These are phyloP conservation scores for Platorchestia sp. DNA, from an alignment of 1,140 invertebrate species.

Conservation along the genomic window DNA sequence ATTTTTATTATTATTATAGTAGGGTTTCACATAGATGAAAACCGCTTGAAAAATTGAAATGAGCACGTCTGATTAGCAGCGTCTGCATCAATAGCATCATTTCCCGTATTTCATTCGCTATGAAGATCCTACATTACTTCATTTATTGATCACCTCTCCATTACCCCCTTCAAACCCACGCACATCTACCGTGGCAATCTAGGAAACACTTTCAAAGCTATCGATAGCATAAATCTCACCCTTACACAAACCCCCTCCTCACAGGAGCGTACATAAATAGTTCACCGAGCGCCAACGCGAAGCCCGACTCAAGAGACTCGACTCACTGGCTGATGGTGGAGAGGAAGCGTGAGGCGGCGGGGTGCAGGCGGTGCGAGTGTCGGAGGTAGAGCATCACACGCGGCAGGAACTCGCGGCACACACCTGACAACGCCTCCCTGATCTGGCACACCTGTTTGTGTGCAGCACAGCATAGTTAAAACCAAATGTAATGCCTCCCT, in stretches of 20 bases:
- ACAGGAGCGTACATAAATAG: neutral
- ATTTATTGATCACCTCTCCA: no score
- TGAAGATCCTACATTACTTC: no score
- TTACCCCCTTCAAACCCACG: neutral
- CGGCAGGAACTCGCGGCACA: constrained; percentile 25
- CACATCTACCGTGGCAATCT: neutral
- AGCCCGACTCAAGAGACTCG: neutral
- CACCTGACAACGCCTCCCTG: neutral
- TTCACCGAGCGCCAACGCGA: neutral
- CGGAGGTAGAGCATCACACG: constrained; percentile 27
- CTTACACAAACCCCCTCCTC: neutral
- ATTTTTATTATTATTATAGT: no score
- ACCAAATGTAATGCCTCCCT: neutral
- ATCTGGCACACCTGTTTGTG: neutral
- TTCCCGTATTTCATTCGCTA: no score
- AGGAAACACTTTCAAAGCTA: neutral
- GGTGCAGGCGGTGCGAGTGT: constrained; percentile 12
- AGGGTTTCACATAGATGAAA: no score
- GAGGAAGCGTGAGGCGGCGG: constrained; percentile 26
- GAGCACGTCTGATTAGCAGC: no score
- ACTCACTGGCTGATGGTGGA: constrained; percentile 22
- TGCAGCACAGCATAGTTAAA: neutral
- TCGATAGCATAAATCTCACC: neutral
- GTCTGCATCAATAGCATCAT: no score
- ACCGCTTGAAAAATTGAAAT: no score